These are phyloP conservation scores for Auanema sp. DNA, from an alignment of 2,888 invertebrate species.

Conservation along the genomic window DNA sequence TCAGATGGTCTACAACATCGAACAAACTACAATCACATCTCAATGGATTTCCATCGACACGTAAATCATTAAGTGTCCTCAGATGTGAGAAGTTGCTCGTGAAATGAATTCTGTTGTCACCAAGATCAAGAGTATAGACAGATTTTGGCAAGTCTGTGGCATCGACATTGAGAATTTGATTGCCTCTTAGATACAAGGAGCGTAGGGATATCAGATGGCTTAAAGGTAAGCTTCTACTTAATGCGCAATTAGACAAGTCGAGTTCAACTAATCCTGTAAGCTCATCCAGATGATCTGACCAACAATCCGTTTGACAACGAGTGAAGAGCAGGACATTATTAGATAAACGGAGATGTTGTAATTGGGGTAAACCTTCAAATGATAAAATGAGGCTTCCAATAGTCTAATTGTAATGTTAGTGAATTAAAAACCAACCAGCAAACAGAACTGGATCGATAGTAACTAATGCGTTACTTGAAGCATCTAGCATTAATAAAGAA, in stretches of 20 bases:
- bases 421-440: slow-evolving; percentile 19
- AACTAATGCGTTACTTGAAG: slow-evolving; percentile 45
- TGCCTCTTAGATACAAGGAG: slow-evolving; percentile 29
- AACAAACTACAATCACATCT: slow-evolving; percentile 55
- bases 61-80: slow-evolving; percentile 24
- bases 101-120: slow-evolving; percentile 49
- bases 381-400: background rate
- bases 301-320: slow-evolving; percentile 26
- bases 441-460: slow-evolving; percentile 45
- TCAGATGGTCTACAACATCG: slow-evolving; percentile 37
- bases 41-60: slow-evolving; percentile 50
- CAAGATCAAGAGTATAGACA: slow-evolving; percentile 42
- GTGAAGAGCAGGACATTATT: slow-evolving; percentile 16
- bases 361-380: slow-evolving; percentile 19
- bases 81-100: slow-evolving; percentile 42
- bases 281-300: slow-evolving; percentile 42
- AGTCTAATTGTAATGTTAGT: no score
- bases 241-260: slow-evolving; percentile 44
- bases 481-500: slow-evolving; percentile 52
- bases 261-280: slow-evolving; percentile 47
- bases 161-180: slow-evolving; percentile 35
- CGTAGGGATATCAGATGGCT: slow-evolving; percentile 25
- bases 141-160: slow-evolving; percentile 36
- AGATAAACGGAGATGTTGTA: slow-evolving; percentile 18
- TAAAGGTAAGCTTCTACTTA: slow-evolving; percentile 30